phyloP scores from a whole-genome alignment of 1,140 invertebrate species.

The Scaptomyza pallida region DNA sequence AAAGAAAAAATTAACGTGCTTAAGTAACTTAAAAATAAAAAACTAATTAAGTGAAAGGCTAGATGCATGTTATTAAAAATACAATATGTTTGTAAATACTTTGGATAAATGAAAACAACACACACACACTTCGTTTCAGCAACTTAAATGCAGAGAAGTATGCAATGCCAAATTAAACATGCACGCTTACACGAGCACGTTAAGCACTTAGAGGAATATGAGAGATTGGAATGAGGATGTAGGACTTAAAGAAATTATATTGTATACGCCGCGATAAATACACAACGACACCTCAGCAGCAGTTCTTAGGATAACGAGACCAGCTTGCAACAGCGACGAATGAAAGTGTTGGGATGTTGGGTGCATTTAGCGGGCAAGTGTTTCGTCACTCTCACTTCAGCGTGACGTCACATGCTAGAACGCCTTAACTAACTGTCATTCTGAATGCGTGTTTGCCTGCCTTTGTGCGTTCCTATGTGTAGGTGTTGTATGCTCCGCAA shows the following conservation, averaged over 20 bases:
- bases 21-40: conserved; percentile 53
- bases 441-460: too few relatives aligned
- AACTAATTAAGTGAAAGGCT: not conserved
- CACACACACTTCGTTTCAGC: too few relatives aligned
- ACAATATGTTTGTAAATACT: too few relatives aligned
- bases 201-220: conserved; percentile 6
- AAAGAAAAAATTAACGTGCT: conserved; percentile 22
- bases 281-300: conserved; percentile 64
- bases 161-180: conserved; percentile 76
- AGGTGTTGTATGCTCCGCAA: conserved; percentile 54
- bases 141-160: conserved; percentile 50
- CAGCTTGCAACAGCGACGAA: not conserved
- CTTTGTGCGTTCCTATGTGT: conserved; percentile 5
- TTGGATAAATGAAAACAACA: too few relatives aligned
- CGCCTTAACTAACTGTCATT: too few relatives aligned
- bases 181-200: conserved; percentile 72
- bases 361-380: conserved; percentile 76
- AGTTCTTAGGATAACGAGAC: not conserved
- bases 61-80: too few relatives aligned
- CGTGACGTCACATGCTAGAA: conserved; percentile 70
- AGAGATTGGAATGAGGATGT: not conserved
- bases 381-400: conserved; percentile 74
- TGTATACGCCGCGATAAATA: conserved; percentile 62
- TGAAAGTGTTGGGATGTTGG: conserved; percentile 51
- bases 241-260: conserved; percentile 49